Conservation (phyloP, 2,113 vertebrate species). For the Phylloscopus trochilus region DNA sequence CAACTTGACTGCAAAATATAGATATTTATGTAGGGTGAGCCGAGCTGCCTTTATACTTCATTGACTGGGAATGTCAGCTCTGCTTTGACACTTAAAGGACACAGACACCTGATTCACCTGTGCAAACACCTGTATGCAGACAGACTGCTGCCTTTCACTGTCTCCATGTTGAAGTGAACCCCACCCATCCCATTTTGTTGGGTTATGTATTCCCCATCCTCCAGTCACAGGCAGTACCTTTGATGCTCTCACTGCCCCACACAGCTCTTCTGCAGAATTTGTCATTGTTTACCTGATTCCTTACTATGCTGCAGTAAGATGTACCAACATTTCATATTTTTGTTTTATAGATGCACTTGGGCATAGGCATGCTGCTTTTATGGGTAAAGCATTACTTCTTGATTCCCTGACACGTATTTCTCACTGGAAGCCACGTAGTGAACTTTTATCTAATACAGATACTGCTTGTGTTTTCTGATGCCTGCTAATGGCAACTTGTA, state of each 20-base stretch:
- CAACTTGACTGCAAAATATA: background rate
- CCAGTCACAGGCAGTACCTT: rapidly evolving
- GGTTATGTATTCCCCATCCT: background rate
- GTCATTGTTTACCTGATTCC: background rate
- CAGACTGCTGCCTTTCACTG: background rate
- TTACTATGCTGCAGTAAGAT: background rate
- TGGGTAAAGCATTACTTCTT: background rate
- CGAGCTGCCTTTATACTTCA: background rate
- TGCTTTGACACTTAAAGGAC: background rate
- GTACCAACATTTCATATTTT: background rate
- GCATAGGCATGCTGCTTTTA: background rate
- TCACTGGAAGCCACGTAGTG: background rate
- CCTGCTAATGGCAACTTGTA: background rate
- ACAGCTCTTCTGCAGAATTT: background rate
- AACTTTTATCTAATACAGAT: background rate
- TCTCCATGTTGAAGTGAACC: background rate
- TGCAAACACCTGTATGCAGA: background rate
- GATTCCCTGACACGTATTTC: background rate
- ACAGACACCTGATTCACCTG: background rate
- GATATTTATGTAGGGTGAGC: background rate
- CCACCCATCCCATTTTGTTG: rapidly evolving
- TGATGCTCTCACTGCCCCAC: rapidly evolving
- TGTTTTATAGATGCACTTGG: background rate
- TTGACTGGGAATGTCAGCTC: background rate
- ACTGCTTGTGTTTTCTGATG: background rate